Percentiles rank a stretch among this genome's conserved stretches.
Conservation (phyloP, 2,113 vertebrate genomes). For the Thalassarche chlororhynchos region DNA sequence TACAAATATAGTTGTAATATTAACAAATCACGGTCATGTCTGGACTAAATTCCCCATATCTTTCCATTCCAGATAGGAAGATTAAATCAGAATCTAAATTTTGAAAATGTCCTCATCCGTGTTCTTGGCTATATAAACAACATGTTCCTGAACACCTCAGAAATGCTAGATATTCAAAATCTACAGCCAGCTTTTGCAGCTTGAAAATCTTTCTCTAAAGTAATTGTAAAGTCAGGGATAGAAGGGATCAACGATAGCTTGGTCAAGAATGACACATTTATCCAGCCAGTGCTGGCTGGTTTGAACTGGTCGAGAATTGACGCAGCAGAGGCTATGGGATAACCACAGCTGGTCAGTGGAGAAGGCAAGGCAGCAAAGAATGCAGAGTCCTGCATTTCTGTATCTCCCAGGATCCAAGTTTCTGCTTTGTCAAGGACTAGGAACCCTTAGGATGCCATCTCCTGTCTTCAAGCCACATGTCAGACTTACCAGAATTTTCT, state of each 20-base stretch:
- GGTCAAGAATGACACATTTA: background rate
- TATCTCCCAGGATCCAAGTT: background rate
- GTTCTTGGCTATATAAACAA: background rate
- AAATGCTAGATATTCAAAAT: background rate
- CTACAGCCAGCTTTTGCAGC: background rate
- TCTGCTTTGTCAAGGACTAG: background rate
- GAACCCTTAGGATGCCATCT: background rate
- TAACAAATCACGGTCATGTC: background rate
- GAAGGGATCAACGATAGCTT: background rate
- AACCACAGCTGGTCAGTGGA: background rate
- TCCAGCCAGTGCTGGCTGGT: background rate
- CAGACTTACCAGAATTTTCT: background rate
- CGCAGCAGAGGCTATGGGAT: background rate
- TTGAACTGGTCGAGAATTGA: rapidly evolving
- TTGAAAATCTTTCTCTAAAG: background rate
- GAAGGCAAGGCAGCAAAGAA: background rate
- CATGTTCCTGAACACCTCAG: background rate
- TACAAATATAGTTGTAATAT: background rate
- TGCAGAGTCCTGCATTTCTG: background rate
- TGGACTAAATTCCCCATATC: background rate
- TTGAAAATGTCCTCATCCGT: background rate
- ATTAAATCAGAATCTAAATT: constrained; percentile 16
- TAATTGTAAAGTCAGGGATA: background rate
- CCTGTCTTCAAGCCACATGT: background rate
- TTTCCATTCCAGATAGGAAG: constrained; percentile 12